Evolutionary conservation across 2,888 invertebrate species (phyloP), one percentile per base, ranked within the genome.

Genomic region (Melinopterus prodromus): DNA sequence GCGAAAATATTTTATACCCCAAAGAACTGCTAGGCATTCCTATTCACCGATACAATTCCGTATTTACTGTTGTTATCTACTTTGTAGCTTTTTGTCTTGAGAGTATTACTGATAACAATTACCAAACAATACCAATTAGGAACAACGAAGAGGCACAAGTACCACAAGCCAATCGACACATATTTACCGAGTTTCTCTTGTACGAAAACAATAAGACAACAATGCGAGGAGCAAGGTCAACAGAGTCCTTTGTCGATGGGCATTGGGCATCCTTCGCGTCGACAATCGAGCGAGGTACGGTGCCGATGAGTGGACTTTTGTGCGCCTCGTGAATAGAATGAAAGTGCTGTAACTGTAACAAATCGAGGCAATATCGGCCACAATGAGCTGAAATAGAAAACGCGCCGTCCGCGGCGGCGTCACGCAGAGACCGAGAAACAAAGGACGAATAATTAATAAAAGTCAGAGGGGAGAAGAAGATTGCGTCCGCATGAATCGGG

Each of bases 361-460:
- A 74, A 74, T 74, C 37, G 74, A 74, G 15, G 74, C 74, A 74
- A 74, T 74, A 74, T 74, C 76, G 70, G 71, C 71, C 76, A 70
- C 53, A 79, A 79, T 38, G 71, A 70, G 70, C 37, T 14, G 70
- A 16, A 75, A 76, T 79, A 69, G 79, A 76, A 77, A 76, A 69
- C 72, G 69, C 72, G 37, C 37, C 71, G 77, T 69, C 79, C 53
- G 38, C 35, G 69, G 15, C 74, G 74, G 36, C 35, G 69, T 77
- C 35, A 16, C 53, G 77, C 69, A 71, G 78, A 80, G 81, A 78
- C 76, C 78, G 71, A 80, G 81, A 81, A 81, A 81, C 80, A 81
- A 81, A 82, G 80, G 80, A 77, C 76, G 80, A 79, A 78, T 80
- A 81, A 82, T 82, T 82, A 82, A 82, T 82, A 81, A 80, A 81